phyloP scores from a whole-genome alignment of 2,113 vertebrate genomes.

The Paracanthobrama guichenoti region DNA sequence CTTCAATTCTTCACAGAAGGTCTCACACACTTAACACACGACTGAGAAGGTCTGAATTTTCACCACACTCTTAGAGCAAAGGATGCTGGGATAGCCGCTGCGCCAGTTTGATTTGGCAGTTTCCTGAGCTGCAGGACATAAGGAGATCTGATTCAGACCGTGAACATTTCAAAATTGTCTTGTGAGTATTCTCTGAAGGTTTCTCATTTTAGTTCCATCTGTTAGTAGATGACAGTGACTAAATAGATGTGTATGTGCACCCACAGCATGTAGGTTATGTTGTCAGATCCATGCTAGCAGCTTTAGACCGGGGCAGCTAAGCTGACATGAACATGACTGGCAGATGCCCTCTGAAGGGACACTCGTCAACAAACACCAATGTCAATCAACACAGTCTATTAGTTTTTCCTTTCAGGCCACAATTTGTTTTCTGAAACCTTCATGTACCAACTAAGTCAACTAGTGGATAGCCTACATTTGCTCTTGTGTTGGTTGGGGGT shows the following conservation, averaged over 20 bases:
- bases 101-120: not conserved
- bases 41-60: slow-evolving; percentile 10
- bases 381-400: slow-evolving; percentile 66
- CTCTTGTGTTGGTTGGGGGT: not conserved
- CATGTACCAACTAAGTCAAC: not conserved
- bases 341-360: slow-evolving; percentile 68
- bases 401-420: slow-evolving; percentile 59
- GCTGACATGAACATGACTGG: slow-evolving; percentile 69
- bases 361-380: slow-evolving; percentile 60
- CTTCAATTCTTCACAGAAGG: slow-evolving; percentile 48
- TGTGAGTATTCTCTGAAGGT: slow-evolving; percentile 19
- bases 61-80: slow-evolving; percentile 6
- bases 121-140: not conserved
- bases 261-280: slow-evolving; percentile 21
- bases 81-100: not conserved
- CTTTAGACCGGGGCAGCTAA: slow-evolving; percentile 41
- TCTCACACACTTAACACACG: not conserved
- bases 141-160: slow-evolving; percentile 15
- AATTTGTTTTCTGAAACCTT: not conserved
- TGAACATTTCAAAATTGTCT: slow-evolving; percentile 21
- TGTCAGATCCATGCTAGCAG: slow-evolving; percentile 58
- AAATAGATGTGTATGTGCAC: slow-evolving; percentile 4
- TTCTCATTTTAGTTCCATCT: slow-evolving; percentile 17
- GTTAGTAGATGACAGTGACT: not conserved
- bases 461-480: not conserved